These are phyloP conservation scores for Callinectes sapidus DNA, from an alignment of 2,888 invertebrate genomes.

Conservation along the genomic window DNA sequence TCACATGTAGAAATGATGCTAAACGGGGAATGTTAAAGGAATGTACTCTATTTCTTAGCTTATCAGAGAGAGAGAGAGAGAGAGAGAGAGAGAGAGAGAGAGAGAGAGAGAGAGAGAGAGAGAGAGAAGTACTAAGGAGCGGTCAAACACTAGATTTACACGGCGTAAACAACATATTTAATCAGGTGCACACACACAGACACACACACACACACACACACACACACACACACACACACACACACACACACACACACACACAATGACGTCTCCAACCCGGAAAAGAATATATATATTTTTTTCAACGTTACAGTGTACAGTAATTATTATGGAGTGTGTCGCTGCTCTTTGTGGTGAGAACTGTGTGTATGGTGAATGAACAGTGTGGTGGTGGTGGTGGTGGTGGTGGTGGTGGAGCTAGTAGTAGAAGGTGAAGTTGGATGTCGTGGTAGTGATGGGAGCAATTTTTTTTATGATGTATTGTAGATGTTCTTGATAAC, in stretches of 20 bases:
- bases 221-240: constrained; percentile 41
- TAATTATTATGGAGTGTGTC: neutral
- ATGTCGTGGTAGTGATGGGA: neutral
- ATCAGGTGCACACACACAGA: neutral
- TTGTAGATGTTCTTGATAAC: neutral
- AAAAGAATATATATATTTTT: neutral
- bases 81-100: constrained; percentile 37
- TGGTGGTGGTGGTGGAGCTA: neutral
- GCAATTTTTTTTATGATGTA: neutral
- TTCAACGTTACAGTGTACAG: neutral
- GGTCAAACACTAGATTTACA: constrained; percentile 12
- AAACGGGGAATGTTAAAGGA: neutral
- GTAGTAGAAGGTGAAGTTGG: neutral
- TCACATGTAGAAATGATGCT: neutral
- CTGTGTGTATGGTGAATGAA: neutral
- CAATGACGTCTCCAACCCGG: neutral
- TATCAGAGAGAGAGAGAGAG: constrained; percentile 31
- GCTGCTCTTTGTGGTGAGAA: neutral
- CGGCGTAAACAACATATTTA: constrained; percentile 25
- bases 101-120: constrained; percentile 36
- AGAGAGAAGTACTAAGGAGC: constrained; percentile 13
- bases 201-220: constrained; percentile 23
- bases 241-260: constrained; percentile 30
- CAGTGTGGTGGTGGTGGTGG: neutral
- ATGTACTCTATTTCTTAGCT: neutral